Evolutionary conservation across 2,888 invertebrate genomes (phyloP).

Genomic region (Plebejus melissa): DNA sequence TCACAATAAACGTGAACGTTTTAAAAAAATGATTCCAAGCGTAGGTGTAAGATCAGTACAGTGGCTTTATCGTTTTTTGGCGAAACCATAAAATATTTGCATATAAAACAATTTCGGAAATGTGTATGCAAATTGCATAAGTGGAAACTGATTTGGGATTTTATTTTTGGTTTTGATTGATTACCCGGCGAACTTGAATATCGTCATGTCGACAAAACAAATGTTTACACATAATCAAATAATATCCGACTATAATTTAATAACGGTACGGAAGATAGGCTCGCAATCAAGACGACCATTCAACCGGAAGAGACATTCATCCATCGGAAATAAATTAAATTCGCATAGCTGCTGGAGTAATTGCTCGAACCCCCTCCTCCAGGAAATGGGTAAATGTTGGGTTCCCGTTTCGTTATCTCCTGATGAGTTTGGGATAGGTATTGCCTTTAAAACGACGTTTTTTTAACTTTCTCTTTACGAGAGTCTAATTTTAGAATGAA

Average conservation of each 20-base stretch:
- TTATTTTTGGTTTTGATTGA: not conserved
- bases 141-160: not conserved
- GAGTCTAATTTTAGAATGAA: not conserved
- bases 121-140: not conserved
- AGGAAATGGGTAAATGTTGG: not conserved
- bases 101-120: not conserved
- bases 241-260: not conserved
- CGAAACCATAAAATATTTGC: not conserved
- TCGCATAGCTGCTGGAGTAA: not conserved
- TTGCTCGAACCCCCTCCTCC: not conserved
- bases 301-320: not conserved
- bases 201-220: not conserved
- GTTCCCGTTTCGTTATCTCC: not conserved
- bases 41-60: not conserved
- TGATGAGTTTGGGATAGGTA: not conserved
- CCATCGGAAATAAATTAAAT: conserved; percentile 15
- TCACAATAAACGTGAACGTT: not conserved
- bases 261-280: not conserved
- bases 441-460: not conserved
- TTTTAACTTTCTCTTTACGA: not conserved
- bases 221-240: not conserved
- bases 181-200: not conserved
- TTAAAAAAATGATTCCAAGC: not conserved
- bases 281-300: conserved; percentile 13
- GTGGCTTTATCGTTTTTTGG: conserved; percentile 12